A percentile compares a stretch with the other conserved stretches of the same genome.
These are phyloP conservation scores for Malurus splendens DNA, from an alignment of 2,797 vertebrate genomes.

Conservation along the genomic window DNA sequence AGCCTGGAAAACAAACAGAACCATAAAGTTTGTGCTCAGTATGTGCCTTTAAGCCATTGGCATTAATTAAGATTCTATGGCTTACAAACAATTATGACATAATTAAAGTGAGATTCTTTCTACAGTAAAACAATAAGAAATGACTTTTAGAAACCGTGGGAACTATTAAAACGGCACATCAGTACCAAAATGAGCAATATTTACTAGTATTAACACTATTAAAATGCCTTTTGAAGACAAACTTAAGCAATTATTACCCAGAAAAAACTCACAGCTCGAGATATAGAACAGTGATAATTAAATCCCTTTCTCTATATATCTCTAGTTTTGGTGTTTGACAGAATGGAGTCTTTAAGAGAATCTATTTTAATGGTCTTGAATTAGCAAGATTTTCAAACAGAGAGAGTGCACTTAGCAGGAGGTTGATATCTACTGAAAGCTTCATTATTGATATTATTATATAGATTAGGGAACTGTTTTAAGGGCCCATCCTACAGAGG, in stretches of 20 bases:
- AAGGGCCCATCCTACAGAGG: not conserved
- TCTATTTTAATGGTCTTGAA: slow-evolving; percentile 73
- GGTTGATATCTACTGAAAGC: slow-evolving; percentile 54
- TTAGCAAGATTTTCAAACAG: slow-evolving; percentile 73
- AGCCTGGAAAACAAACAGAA: slow-evolving; percentile 64
- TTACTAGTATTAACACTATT: slow-evolving; percentile 79
- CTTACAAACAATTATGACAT: slow-evolving; percentile 81
- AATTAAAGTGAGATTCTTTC: slow-evolving; percentile 79
- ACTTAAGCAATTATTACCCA: slow-evolving; percentile 75
- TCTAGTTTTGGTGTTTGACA: slow-evolving; percentile 73
- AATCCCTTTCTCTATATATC: slow-evolving; percentile 69
- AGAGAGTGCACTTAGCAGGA: slow-evolving; percentile 66
- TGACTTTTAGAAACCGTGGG: slow-evolving; percentile 74
- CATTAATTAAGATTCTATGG: slow-evolving; percentile 80
- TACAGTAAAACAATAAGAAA: slow-evolving; percentile 79
- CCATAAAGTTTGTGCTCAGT: slow-evolving; percentile 60
- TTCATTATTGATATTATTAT: slow-evolving; percentile 59
- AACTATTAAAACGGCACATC: slow-evolving; percentile 74
- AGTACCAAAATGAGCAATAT: slow-evolving; percentile 79
- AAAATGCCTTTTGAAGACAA: slow-evolving; percentile 80
- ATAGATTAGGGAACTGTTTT: slow-evolving; percentile 26
- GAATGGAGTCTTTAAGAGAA: slow-evolving; percentile 71
- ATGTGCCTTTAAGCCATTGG: slow-evolving; percentile 72
- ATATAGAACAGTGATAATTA: slow-evolving; percentile 76
- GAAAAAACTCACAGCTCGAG: slow-evolving; percentile 65